A percentile compares a stretch with the other conserved stretches of the same genome.
These are phyloP conservation scores for Tenthredo notha DNA, from an alignment of 2,888 invertebrate species.

Conservation along the genomic window DNA sequence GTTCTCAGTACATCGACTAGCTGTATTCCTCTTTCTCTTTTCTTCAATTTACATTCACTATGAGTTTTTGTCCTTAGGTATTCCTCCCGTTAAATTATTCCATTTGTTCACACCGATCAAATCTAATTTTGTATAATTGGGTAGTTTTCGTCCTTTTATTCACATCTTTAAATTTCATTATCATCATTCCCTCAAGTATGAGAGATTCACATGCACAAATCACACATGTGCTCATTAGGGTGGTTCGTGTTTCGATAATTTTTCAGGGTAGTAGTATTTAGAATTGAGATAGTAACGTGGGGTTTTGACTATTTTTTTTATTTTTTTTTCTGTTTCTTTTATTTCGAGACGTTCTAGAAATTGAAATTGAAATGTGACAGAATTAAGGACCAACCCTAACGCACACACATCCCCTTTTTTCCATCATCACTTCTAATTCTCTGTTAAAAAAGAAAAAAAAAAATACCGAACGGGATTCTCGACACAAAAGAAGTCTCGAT, in stretches of 20 bases:
- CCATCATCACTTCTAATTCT: background rate
- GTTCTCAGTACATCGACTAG: background rate
- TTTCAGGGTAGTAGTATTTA: too few species aligned
- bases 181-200: background rate
- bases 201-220: too few species aligned
- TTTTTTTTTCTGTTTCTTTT: too few species aligned
- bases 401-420: background rate
- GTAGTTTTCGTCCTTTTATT: background rate
- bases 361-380: too few species aligned
- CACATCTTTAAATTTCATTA: too few species aligned
- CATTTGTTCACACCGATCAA: background rate
- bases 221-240: too few species aligned
- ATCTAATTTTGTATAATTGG: background rate
- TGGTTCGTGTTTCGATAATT: too few species aligned
- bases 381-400: too few species aligned
- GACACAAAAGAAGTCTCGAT: background rate
- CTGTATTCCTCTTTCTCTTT: background rate
- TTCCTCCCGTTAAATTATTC: background rate
- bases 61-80: background rate
- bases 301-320: too few species aligned
- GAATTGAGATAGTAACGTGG: too few species aligned
- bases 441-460: too few species aligned
- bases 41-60: background rate
- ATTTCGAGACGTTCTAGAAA: too few species aligned
- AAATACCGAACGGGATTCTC: background rate